Base-by-base conservation (phyloP, 2,888 invertebrate species). In the Actias luna region DNA sequence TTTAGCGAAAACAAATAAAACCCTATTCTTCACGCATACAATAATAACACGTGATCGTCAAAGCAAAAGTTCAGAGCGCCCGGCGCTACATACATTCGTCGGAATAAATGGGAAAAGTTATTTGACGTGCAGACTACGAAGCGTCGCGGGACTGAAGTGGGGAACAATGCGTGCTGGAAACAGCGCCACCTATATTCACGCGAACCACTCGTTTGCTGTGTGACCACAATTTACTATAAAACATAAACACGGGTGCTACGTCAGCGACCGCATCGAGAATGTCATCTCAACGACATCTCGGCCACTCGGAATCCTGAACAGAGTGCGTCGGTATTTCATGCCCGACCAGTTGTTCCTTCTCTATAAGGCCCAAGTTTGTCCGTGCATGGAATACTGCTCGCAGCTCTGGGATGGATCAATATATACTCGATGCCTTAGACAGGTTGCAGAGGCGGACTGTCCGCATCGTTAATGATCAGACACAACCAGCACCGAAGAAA, bases 91-190 rank as follows among this genome's bases (percentile, higher is more conserved):
- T 75, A 75, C 76, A 75, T 77, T 81, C 81, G 77, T 78, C 73
- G 70, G 62, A 74, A 76, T 79, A 81, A 84, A 83, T 82, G 79
- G 78, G 79, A 75, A 82, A 84, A 84, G 75, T 85, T 84, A 58
- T 62, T 62, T 59, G 57, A 58, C 59, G 55, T 39, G 35, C 59
- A 50, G 61, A 64, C 65, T 63, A 33, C 57, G 46, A 64, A 64
- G 65, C 14, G 36, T 12, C 46, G 10, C n/a, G 39, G 8, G 39
- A 42, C 42, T 5, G 67, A n/a, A 69, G 64, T 69, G 69, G 78
- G 78, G 78, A 79, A 82, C 80, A 83, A 80, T 76, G 73, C 76
- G 71, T 70, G 69, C 67, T 72, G 68, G 70, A 70, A 69, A 69
- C 69, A 69, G 68, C 77, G 76, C 77, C 80, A 82, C 75, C 79